Evolutionary conservation across 2,113 vertebrate genomes (phyloP).

Genomic region (Plectropomus leopardus): DNA sequence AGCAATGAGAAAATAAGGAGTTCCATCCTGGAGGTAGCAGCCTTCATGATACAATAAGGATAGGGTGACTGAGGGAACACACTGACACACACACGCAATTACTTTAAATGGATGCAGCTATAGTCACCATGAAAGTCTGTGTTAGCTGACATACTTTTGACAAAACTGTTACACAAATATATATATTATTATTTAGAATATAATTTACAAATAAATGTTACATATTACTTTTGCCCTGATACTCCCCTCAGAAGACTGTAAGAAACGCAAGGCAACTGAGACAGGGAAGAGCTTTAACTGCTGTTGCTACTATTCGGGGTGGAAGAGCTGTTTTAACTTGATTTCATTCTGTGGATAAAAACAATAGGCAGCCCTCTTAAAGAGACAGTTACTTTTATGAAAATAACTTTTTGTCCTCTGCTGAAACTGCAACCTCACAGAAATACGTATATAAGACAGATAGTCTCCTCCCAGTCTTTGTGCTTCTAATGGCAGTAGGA

Average conservation of each 20-base stretch:
- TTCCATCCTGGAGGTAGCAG: slow-evolving; percentile 76
- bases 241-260: neutral
- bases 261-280: neutral
- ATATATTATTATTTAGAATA: neutral
- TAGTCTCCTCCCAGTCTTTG: no score
- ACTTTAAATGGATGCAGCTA: slow-evolving; percentile 29
- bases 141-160: neutral
- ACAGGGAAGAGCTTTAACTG: neutral
- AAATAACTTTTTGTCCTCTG: no score
- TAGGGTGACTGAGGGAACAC: slow-evolving; percentile 48
- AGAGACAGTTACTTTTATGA: no score
- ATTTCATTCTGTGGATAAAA: neutral
- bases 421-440: no score
- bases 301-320: neutral
- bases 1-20: slow-evolving; percentile 80
- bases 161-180: neutral
- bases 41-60: slow-evolving; percentile 75
- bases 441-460: no score
- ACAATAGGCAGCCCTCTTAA: neutral
- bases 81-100: slow-evolving; percentile 31
- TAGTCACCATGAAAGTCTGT: slow-evolving; percentile 2
- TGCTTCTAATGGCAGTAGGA: no score
- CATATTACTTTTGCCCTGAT: neutral
- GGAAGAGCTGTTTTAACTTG: neutral
- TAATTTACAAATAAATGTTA: slow-evolving; percentile 12